These are phyloP conservation scores for Noctua pronuba DNA, from an alignment of 2,888 invertebrate species.

Conservation along the genomic window DNA sequence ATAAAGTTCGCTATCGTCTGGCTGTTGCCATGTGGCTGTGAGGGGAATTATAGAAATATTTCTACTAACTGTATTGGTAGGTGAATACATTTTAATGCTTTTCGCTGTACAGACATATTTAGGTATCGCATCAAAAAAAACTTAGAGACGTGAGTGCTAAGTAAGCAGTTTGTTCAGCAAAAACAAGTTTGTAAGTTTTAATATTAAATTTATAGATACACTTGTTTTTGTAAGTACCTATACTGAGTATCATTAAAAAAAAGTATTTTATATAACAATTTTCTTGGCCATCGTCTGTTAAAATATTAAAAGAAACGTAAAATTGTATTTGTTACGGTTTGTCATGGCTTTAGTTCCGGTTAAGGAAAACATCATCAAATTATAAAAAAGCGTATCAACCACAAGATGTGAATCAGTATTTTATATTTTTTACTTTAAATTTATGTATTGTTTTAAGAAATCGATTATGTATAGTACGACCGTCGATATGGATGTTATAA, in stretches of 20 bases:
- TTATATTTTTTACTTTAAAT: conserved; percentile 47
- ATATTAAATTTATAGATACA: not conserved
- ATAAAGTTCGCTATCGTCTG: conserved; percentile 56
- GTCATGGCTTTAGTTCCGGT: conserved; percentile 64
- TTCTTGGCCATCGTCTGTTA: conserved; percentile 35
- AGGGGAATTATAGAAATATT: conserved; percentile 44
- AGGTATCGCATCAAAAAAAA: conserved; percentile 48
- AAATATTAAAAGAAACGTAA: conserved; percentile 51
- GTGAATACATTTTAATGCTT: conserved; percentile 7
- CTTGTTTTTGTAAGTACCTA: conserved; percentile 20
- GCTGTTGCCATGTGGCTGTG: conserved; percentile 43
- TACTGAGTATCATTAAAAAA: conserved; percentile 41
- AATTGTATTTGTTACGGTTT: conserved; percentile 58
- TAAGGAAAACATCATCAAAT: conserved; percentile 52
- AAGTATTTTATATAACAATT: conserved; percentile 31
- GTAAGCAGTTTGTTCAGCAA: conserved; percentile 60
- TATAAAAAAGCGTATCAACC: conserved; percentile 45
- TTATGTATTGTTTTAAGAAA: conserved; percentile 48
- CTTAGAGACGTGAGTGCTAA: conserved; percentile 43
- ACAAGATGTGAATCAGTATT: conserved; percentile 39
- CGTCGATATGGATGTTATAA: conserved; percentile 29
- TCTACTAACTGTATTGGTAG: conserved; percentile 52
- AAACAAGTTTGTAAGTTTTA: conserved; percentile 37
- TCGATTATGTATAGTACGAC: conserved; percentile 46
- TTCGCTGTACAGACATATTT: conserved; percentile 49